Conservation (phyloP, 2,113 vertebrate genomes). For the Lepisosteus osseus region DNA sequence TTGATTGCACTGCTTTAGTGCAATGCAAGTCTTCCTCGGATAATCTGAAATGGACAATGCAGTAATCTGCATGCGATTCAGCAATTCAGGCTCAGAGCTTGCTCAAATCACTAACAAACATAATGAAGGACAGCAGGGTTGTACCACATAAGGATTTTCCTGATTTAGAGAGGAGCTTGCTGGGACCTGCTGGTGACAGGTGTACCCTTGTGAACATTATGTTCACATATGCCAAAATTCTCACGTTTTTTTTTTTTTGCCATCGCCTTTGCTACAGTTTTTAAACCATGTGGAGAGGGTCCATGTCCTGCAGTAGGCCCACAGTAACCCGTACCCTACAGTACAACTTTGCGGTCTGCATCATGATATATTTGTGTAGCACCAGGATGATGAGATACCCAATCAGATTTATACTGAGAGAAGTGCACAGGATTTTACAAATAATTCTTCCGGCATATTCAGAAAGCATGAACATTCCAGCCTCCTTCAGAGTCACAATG, state of each 20-base stretch:
- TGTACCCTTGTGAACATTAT: constrained; percentile 37
- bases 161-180: constrained; percentile 40
- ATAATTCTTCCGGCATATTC: too few species aligned
- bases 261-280: too few species aligned
- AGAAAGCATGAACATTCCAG: too few species aligned
- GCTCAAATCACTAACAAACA: constrained; percentile 55
- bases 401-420: too few species aligned
- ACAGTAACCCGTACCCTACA: neutral
- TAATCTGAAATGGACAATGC: neutral
- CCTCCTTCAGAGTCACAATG: too few species aligned
- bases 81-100: constrained; percentile 29
- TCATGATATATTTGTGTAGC: too few species aligned
- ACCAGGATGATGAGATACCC: too few species aligned
- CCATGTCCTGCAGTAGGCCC: neutral
- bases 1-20: neutral
- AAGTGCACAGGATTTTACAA: too few species aligned
- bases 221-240: constrained; percentile 37
- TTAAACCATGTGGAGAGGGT: neutral
- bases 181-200: constrained; percentile 10
- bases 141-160: constrained; percentile 41
- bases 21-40: neutral
- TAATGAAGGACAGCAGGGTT: constrained; percentile 44
- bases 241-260: neutral
- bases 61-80: neutral
- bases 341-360: too few species aligned